Base-by-base conservation (phyloP, 1,140 invertebrate species). In the Pemphigus obesinymphae region DNA sequence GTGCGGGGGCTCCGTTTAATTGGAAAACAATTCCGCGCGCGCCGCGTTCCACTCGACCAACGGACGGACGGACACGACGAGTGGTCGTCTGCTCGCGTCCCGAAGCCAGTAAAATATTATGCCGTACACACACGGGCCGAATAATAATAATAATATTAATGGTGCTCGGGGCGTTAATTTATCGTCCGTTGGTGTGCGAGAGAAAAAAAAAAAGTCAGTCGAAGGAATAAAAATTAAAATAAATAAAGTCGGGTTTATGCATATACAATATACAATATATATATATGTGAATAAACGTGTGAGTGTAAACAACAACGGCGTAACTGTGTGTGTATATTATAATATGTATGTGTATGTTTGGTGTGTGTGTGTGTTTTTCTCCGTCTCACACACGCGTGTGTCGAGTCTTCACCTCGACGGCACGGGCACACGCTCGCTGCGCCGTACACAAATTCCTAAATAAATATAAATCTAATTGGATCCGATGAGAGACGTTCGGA, bases 101-200 rank as follows among this genome's bases (percentile, higher is more conserved):
- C 34, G 63, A 10, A 68, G 34, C 63, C 34, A 68, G 23, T 26
- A 43, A 11, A 63, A 63, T 34, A 11, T n/a, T 11, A 55, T 10
- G 17, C 58, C 31, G 31, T 8, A 8, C 34, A 0, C 34, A 68
- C 29, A n/a, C 34, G 15, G 29, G 45, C 72, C 72, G 45, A 58
- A 78, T 78, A 37, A 78, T 61, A 58, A 43, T 58, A 58, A 78
- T 78, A 37, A 78, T 61, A 58, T 61, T 58, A 40, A 78, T 43
- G 75, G 73, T 55, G 45, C 73, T 76, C 73, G 48, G 73, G 73
- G 75, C 75, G 75, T 78, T 78, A 78, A 78, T 78, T 78, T 78
- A 78, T 78, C 75, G 75, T 55, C 53, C 31, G 34, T 29, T 63
- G 61, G 26, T 31, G 70, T n/a, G 26, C 43, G 29, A 31, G 72